Base-by-base conservation (phyloP, 2,797 vertebrate species). In the Malurus leucopterus region DNA sequence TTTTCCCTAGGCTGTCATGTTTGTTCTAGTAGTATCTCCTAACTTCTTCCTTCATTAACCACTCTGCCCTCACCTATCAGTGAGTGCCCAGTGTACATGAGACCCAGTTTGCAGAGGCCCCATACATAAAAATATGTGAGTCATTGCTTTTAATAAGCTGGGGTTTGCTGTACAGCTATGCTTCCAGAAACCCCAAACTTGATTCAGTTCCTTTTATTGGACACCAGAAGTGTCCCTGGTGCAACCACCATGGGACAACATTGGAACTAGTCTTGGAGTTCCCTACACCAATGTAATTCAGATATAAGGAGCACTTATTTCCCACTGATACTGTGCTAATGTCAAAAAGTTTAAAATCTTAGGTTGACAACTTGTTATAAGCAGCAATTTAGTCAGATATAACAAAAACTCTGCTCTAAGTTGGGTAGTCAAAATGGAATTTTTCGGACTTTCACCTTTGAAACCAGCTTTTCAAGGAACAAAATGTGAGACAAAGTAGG, bases 111-210 rank as follows among this genome's bases (percentile, higher is more conserved):
- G 46, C 49, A 51, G 26, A 36, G 59, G 32, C 29, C 16, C 32
- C 1, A 0, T 32, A 41, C 2, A 2, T 49, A 53, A 23, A 64
- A 49, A n/a, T 53, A 26, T 1, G 0, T 0, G 12, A 64, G n/a
- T 70, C 0, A 0, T 26, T 75, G 34, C 34, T 78, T 82, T 74
- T 46, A 44, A 3, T 38, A 41, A 86, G 23, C 29, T 18, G 17
- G 17, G 9, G 8, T 17, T 47, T 46, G 18, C 32, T 26, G 23
- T 32, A 41, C 53, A 57, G 29, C 38, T 80, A 0, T 30, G 47
- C n/a, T 80, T 76, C 40, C 26, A 44, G 23, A 30, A 80, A 20
- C n/a, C 15, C 29, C 34, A n/a, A 5, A 16, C 0, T 47, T n/a
- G 43, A 41, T 49, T 64, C 26, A 41, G 8, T 59, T 82, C 18